Base-by-base conservation (phyloP, 2,888 invertebrate genomes). In the Altica lythri region DNA sequence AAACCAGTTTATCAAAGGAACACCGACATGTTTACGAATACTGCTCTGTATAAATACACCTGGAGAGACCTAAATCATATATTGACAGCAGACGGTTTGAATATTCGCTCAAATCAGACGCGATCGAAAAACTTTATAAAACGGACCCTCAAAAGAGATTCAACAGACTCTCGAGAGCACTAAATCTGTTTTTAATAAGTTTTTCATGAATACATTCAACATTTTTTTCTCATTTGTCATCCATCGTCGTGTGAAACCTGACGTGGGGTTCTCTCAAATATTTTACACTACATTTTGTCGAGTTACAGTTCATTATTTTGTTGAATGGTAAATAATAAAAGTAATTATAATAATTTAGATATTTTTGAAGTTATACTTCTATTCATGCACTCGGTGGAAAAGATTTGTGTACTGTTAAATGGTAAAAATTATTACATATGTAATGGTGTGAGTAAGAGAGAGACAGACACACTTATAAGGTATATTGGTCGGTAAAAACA, bases 31-130 rank as follows among this genome's bases (percentile, higher is more conserved):
- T 72, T 72, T 71, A 71, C 69, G 67, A 66, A 68, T 68, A 64
- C 58, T 68, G 62, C 47, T 71, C 69, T 72, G 69, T 67, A 70
- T 68, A 75, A 75, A 75, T 71, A 75, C 75, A 75, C 75, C 75
- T 75, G 75, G 75, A 71, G 55, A 64, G 56, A 70, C 72, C 72
- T 72, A 73, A 73, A 73, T 74, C 73, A 72, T 1, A 8, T 37
- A 46, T 35, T 46, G 46, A 46, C 46, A 46, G 35, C 14, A 35
- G 25, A 17, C 34, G 29, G 48, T 54, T 49, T 34, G 37, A 30
- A 27, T 35, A 34, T 34, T 34, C 34, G 37, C n/a, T 18, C 12
- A 38, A 22, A 22, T 48, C 12, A 9, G 9, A 34, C 47, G 45
- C 49, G 54, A 43, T 37, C 45, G 54, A 43, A 50, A 27, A 25